phyloP scores from a whole-genome alignment of 2,888 invertebrate genomes.

The Rhamnusium bicolor region DNA sequence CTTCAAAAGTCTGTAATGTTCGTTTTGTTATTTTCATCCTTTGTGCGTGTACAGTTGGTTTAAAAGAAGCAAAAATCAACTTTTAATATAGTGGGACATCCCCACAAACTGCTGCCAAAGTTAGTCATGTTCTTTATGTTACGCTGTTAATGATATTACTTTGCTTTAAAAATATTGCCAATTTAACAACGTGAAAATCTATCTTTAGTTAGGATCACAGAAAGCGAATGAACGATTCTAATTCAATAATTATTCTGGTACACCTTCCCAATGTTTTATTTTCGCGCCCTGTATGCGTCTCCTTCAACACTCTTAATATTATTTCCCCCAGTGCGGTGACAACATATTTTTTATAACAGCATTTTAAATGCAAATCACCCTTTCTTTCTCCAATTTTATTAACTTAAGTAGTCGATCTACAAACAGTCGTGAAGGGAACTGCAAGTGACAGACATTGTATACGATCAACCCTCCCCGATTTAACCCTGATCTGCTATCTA shows the following conservation, averaged over 20 bases:
- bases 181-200: too few relatives aligned
- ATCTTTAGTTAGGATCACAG: too few relatives aligned
- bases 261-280: neutral
- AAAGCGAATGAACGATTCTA: too few relatives aligned
- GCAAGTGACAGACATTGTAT: conserved; percentile 62
- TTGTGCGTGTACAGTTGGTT: too few relatives aligned
- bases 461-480: conserved; percentile 40
- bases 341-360: conserved; percentile 13
- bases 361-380: conserved; percentile 54
- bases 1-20: too few relatives aligned
- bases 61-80: too few relatives aligned
- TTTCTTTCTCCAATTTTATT: conserved; percentile 60
- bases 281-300: neutral
- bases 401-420: conserved; percentile 56
- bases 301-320: neutral
- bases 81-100: too few relatives aligned
- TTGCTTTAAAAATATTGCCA: too few relatives aligned
- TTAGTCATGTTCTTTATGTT: too few relatives aligned
- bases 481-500: conserved; percentile 34
- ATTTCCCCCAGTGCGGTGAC: neutral
- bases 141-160: too few relatives aligned
- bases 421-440: conserved; percentile 48
- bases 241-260: neutral
- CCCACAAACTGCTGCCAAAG: too few relatives aligned
- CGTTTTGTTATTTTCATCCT: too few relatives aligned